These are phyloP conservation scores for Melinaea menophilus DNA, from an alignment of 2,888 invertebrate genomes.

Conservation along the genomic window DNA sequence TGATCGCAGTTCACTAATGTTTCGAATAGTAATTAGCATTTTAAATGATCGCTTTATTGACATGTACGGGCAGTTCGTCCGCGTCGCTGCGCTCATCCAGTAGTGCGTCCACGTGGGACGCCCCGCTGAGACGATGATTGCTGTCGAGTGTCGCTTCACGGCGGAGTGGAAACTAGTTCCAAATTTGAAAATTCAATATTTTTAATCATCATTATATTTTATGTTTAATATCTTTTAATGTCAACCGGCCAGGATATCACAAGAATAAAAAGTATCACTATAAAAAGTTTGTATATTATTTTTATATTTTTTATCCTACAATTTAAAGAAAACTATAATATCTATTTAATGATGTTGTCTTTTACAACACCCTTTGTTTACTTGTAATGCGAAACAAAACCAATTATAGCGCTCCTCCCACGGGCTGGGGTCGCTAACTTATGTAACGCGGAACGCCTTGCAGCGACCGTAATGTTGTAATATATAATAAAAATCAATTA, in stretches of 20 bases:
- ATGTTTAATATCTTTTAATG: constrained; percentile 10
- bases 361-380: constrained; percentile 2
- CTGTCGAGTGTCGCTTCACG: constrained; percentile 68
- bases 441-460: background rate
- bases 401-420: constrained; percentile 4
- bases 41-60: constrained; percentile 31
- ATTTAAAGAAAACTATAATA: background rate
- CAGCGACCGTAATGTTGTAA: background rate
- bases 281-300: constrained; percentile 1
- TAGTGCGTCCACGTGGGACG: constrained; percentile 63
- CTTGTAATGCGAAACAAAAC: constrained; percentile 8
- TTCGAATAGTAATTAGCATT: background rate
- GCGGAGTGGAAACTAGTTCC: constrained; percentile 46
- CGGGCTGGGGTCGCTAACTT: background rate
- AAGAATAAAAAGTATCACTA: too few relatives aligned
- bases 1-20: background rate
- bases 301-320: background rate
- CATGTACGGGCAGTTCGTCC: constrained; percentile 51
- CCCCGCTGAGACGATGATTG: constrained; percentile 68
- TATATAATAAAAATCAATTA: background rate
- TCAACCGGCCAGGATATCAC: constrained; percentile 9
- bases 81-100: constrained; percentile 53
- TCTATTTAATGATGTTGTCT: constrained; percentile 1
- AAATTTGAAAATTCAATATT: constrained; percentile 30
- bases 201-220: constrained; percentile 19